A percentile compares a stretch with the other conserved stretches of the same genome.
phyloP scores from a whole-genome alignment of 2,888 invertebrate species.

The Xanthia icteritia region DNA sequence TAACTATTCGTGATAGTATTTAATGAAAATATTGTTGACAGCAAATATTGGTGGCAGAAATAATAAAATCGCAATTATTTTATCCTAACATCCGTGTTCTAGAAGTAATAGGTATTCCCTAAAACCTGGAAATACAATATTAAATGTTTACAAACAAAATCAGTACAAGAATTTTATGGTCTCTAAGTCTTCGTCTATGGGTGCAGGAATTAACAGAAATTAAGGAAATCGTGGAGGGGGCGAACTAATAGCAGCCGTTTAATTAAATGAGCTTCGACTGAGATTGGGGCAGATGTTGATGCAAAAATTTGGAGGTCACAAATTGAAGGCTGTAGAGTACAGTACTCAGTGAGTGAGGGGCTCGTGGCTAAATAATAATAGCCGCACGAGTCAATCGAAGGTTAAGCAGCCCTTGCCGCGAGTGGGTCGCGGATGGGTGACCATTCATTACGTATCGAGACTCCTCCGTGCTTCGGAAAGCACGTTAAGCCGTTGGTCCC shows the following conservation, averaged over 20 bases:
- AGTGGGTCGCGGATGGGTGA: too few species aligned
- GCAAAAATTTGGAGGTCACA: conserved; percentile 54
- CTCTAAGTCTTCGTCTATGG: conserved; percentile 35
- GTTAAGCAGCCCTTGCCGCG: too few species aligned
- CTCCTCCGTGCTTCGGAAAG: too few species aligned
- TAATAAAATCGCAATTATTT: background rate
- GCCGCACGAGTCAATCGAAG: too few species aligned
- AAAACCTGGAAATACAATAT: background rate
- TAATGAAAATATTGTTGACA: background rate
- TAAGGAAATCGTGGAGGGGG: conserved; percentile 68
- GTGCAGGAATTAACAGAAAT: conserved; percentile 73
- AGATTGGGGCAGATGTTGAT: conserved; percentile 58
- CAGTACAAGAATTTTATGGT: conserved; percentile 21
- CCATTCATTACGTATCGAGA: too few species aligned
- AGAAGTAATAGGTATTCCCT: too few species aligned
- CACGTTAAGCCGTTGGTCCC: too few species aligned
- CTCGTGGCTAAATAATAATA: too few species aligned
- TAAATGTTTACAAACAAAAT: conserved; percentile 17
- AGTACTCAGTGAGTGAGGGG: background rate
- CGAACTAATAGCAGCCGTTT: conserved; percentile 67
- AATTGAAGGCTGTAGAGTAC: conserved; percentile 26
- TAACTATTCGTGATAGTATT: background rate
- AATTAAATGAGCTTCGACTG: conserved; percentile 68
- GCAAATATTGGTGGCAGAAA: background rate
- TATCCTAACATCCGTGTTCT: background rate